phyloP scores from a whole-genome alignment of 2,797 vertebrate genomes.

The Telmatherina bonti region DNA sequence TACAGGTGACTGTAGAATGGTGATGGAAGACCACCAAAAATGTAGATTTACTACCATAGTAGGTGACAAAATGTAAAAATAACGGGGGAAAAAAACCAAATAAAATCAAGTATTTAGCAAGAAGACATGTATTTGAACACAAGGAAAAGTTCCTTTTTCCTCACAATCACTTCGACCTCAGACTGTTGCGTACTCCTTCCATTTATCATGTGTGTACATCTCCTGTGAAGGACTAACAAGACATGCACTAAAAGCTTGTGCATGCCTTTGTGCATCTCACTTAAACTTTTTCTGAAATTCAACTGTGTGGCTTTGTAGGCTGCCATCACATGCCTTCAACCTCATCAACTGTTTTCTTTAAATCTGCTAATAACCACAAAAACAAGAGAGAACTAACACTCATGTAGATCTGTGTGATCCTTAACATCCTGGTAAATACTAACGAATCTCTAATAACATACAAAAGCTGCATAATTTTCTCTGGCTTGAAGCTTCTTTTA shows the following conservation, averaged over 20 bases:
- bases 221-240: background rate
- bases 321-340: background rate
- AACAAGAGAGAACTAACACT: background rate
- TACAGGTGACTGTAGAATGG: too few species aligned
- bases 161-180: background rate
- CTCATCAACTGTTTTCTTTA: background rate
- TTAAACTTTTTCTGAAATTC: background rate
- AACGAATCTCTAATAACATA: background rate
- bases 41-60: background rate
- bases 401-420: background rate
- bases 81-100: background rate
- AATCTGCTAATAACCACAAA: background rate
- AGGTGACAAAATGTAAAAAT: background rate
- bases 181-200: background rate
- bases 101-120: background rate
- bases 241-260: too few species aligned
- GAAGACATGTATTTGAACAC: background rate
- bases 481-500: too few species aligned
- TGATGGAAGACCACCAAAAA: background rate
- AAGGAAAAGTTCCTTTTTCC: background rate
- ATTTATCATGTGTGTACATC: background rate
- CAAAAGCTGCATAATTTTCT: background rate
- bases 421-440: background rate
- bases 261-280: too few species aligned
- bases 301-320: too few species aligned